Conservation (phyloP, 2,888 invertebrate genomes). For the Nemotelus pantherinus region DNA sequence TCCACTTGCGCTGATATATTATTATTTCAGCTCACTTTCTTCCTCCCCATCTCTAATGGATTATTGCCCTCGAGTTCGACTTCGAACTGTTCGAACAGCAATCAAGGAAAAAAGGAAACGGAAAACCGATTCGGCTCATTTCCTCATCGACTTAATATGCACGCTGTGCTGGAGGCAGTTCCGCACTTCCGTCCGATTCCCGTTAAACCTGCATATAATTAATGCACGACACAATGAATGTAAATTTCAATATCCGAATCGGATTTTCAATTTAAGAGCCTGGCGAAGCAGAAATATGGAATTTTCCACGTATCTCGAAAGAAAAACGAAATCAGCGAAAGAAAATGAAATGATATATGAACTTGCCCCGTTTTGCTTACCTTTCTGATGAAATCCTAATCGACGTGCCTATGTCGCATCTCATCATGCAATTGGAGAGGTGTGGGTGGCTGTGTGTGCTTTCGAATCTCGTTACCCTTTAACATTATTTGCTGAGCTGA, state of each 20-base stretch:
- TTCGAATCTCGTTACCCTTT: constrained; percentile 41
- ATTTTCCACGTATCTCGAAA: background rate
- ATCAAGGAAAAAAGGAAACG: no score
- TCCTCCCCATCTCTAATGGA: no score
- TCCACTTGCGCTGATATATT: no score
- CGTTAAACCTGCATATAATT: background rate
- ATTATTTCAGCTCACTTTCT: no score
- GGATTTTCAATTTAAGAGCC: constrained; percentile 11
- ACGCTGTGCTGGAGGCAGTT: no score
- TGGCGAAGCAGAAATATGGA: background rate
- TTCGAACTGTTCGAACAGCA: no score
- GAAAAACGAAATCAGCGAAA: constrained; percentile 6
- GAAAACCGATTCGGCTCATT: no score
- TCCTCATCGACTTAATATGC: no score
- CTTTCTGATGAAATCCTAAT: constrained; percentile 40
- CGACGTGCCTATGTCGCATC: background rate
- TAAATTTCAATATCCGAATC: constrained; percentile 41
- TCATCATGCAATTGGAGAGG: background rate
- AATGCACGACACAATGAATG: background rate
- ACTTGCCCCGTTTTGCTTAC: constrained; percentile 14
- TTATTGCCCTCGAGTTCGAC: no score
- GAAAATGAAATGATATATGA: constrained; percentile 19
- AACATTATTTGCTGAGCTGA: constrained; percentile 38
- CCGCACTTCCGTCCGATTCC: no score
- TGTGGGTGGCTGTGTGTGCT: constrained; percentile 15